A percentile compares a stretch with the other conserved stretches of the same genome.
Evolutionary conservation across 2,113 vertebrate species (phyloP).

Genomic region (Callorhinus ursinus): DNA sequence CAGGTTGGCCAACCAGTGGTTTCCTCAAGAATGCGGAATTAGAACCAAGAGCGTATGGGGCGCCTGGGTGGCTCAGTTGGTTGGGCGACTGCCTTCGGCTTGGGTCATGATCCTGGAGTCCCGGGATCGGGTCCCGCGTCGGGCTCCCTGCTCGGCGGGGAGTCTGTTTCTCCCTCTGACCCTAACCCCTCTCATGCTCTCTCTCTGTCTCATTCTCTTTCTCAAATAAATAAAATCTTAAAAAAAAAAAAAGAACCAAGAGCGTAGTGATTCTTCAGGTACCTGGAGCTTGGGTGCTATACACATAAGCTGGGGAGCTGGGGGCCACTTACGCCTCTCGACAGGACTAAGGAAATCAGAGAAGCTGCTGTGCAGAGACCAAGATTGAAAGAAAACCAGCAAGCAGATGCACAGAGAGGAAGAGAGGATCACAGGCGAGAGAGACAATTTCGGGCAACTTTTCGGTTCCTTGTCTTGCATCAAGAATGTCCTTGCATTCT

Average conservation of each 20-base stretch:
- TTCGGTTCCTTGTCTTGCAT: background rate
- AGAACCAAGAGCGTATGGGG: background rate
- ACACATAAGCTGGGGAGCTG: background rate
- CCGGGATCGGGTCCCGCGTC: no score
- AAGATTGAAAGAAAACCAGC: background rate
- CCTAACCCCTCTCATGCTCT: no score
- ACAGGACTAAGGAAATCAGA: background rate
- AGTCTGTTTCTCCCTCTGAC: no score
- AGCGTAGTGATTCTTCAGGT: background rate
- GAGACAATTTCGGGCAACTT: background rate
- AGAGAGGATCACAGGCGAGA: background rate
- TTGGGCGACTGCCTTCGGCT: no score
- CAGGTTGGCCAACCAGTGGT: background rate
- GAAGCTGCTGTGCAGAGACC: background rate
- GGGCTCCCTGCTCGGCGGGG: no score
- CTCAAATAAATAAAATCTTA: no score
- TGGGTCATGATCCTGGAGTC: no score
- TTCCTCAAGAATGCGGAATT: background rate
- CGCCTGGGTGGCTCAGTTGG: no score
- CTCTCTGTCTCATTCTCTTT: no score
- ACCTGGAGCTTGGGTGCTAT: background rate
- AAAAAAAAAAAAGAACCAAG: background rate
- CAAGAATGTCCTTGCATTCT: background rate
- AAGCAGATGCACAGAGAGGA: background rate
- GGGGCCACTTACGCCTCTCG: accelerated